Base-by-base conservation (phyloP, 1,140 invertebrate genomes). In the Maniola jurtina region DNA sequence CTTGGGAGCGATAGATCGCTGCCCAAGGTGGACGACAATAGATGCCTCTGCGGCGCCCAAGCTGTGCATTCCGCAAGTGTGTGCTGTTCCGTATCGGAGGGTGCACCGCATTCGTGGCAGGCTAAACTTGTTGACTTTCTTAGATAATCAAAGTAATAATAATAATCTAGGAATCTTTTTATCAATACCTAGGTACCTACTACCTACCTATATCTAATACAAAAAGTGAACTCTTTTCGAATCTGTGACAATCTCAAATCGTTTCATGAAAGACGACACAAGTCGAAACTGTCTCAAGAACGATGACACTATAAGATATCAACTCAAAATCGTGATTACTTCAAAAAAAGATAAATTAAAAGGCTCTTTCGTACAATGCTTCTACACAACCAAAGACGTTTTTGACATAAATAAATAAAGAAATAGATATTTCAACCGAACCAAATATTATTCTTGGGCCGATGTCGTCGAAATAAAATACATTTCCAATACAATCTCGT, bases 401-500 rank as follows among this genome's bases (percentile, higher is more conserved):
- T 52, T 61, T 61, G 59, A 61, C 60, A 38, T 52, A 38, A 61
- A 52, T 52, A 38, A 61, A 61, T 42, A 42, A 40, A 15, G 25
- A 54, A 66, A 57, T 52, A 25, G 14, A 9, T 25, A 25, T 52
- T 9, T 25, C 48, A 25, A 16, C 33, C 50, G 52, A 38, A 36
- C 33, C 48, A 68, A 68, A 68, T 64, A 71, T 71, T 64, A 66
- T 55, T 70, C 42, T 70, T 54, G 52, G 7, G 2, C 52, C 45
- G 36, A 61, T 61, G 70, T 75, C 73, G 72, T 75, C 70, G 57
- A 48, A 35, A 68, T 69, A 70, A 58, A 57, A 55, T 55, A 55
- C 55, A 14, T 61, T 63, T 69, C 54, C 63, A 70, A 71, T 66
- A 66, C 64, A 67, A 71, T 61, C 40, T 54, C 9, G 34, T 16